Evolutionary conservation across 35 echinoderm and acorn worm genomes (phyloP).

Genomic region (Chiridota heheva): DNA sequence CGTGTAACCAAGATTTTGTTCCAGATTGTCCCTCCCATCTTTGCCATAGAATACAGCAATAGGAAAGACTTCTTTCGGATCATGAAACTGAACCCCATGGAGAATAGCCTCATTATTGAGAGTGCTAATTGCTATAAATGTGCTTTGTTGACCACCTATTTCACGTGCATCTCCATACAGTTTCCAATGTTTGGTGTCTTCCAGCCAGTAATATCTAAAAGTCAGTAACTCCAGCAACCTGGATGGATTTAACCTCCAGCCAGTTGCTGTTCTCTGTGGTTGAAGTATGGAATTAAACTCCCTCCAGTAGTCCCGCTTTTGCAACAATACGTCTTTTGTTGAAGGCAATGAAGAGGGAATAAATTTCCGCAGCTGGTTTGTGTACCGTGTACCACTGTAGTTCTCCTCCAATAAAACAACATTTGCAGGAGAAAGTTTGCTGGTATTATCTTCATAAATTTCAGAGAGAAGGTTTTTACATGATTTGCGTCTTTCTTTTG

Average conservation of each 20-base stretch:
- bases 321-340: background rate
- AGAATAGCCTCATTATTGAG: conserved; percentile 30
- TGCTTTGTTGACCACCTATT: conserved; percentile 22
- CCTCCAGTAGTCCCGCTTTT: conserved; percentile 4
- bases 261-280: background rate
- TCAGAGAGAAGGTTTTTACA: too few species aligned
- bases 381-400: conserved; percentile 19
- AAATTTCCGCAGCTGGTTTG: background rate
- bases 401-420: conserved; percentile 33
- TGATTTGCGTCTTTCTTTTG: too few species aligned
- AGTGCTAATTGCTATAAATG: conserved; percentile 29
- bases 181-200: background rate
- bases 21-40: too few species aligned
- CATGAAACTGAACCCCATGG: background rate
- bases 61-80: conserved; percentile 20
- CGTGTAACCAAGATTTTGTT: too few species aligned
- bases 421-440: background rate
- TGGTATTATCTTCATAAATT: background rate
- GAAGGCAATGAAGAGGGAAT: background rate
- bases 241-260: conserved; percentile 5
- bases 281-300: conserved; percentile 10
- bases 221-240: conserved; percentile 9
- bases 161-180: conserved; percentile 34
- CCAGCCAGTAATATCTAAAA: conserved; percentile 17
- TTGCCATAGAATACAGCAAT: conserved; percentile 18